These are phyloP conservation scores for Myiopsitta monachus DNA, from an alignment of 2,113 vertebrate species.

Conservation along the genomic window DNA sequence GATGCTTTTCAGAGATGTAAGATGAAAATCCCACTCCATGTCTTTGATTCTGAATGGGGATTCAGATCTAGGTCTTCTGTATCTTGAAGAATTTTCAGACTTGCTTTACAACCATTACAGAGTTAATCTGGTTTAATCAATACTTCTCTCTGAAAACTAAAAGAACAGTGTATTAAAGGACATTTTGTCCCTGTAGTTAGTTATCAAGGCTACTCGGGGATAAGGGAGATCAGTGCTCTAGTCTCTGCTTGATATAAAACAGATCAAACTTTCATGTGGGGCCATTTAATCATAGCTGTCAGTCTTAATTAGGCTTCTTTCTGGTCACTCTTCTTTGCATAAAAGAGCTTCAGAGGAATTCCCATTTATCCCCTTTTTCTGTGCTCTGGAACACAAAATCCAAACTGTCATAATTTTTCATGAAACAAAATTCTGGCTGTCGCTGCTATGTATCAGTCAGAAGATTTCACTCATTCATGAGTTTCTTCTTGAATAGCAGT, in stretches of 20 bases:
- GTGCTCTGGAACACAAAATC: background rate
- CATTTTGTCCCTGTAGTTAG: background rate
- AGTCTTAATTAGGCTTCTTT: background rate
- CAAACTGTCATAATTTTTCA: background rate
- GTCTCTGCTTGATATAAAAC: background rate
- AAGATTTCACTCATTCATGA: background rate
- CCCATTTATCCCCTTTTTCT: background rate
- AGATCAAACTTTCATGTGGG: background rate
- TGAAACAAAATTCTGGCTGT: background rate
- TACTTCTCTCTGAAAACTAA: background rate
- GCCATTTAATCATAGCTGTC: background rate
- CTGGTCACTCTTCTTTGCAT: background rate
- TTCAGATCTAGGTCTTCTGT: background rate
- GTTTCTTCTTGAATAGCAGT: background rate
- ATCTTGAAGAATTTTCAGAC: background rate
- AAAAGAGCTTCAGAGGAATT: background rate
- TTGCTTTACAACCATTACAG: accelerated
- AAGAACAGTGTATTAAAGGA: background rate
- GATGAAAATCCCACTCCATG: background rate
- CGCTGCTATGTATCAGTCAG: background rate
- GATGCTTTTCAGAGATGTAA: background rate
- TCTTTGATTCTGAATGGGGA: background rate
- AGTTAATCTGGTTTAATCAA: background rate
- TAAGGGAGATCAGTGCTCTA: background rate
- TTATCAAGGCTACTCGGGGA: background rate